phyloP scores from a whole-genome alignment of 1,140 invertebrate species.

The Agraylea sexmaculata region DNA sequence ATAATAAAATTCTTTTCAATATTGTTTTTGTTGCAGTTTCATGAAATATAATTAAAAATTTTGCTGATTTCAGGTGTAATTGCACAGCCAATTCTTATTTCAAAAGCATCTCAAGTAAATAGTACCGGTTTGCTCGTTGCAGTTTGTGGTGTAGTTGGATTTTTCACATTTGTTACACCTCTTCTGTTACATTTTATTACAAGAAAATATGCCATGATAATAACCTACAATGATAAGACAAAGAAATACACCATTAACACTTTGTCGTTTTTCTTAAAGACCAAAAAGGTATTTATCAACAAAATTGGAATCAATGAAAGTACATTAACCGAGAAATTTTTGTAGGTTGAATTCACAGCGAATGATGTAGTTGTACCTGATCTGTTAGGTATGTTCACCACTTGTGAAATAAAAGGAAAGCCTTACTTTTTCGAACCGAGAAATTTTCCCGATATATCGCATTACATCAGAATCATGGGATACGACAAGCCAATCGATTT shows the following conservation, averaged over 20 bases:
- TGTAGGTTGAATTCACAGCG: conserved; percentile 58
- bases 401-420: conserved; percentile 53
- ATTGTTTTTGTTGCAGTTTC: too few species aligned
- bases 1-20: too few species aligned
- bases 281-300: conserved; percentile 42
- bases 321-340: conserved; percentile 23
- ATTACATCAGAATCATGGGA: conserved; percentile 78
- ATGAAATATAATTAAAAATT: too few species aligned
- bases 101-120: conserved; percentile 44
- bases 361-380: conserved; percentile 69
- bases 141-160: conserved; percentile 52
- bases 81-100: conserved; percentile 60
- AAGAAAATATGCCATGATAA: conserved; percentile 71
- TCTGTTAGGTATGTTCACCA: conserved; percentile 70
- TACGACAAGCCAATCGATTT: conserved; percentile 84
- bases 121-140: conserved; percentile 44
- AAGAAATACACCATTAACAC: conserved; percentile 58
- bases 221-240: conserved; percentile 54
- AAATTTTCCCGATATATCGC: conserved; percentile 52
- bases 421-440: conserved; percentile 66
- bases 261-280: conserved; percentile 51
- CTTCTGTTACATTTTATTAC: conserved; percentile 69
- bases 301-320: neutral
- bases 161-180: conserved; percentile 76
- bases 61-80: conserved; percentile 52